Percentiles rank a stretch among this genome's conserved stretches.
These are phyloP conservation scores for Colinus virginianus DNA, from an alignment of 2,113 vertebrate genomes.

Conservation along the genomic window DNA sequence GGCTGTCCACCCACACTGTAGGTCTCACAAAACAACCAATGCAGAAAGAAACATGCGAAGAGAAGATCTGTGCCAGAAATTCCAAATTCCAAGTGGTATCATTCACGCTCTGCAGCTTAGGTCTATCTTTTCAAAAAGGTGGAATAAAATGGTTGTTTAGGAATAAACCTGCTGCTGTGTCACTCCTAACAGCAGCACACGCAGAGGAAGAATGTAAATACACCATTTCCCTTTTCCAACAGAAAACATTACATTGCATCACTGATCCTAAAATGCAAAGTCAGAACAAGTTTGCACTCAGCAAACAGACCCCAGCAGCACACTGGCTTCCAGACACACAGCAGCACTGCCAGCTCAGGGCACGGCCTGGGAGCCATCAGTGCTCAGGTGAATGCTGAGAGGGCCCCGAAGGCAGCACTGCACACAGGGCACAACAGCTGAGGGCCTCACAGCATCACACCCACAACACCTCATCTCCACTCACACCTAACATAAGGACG, in stretches of 20 bases:
- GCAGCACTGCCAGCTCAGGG: not conserved
- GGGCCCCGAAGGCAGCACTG: accelerated
- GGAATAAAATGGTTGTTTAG: slow-evolving; percentile 1
- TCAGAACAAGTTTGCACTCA: not conserved
- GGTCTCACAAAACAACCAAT: not conserved
- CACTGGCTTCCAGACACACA: not conserved
- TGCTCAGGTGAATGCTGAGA: accelerated
- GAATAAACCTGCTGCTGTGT: not conserved
- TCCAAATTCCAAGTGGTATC: not conserved
- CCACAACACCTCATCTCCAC: not conserved
- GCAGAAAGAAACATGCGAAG: not conserved
- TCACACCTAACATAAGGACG: accelerated
- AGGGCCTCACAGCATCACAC: accelerated
- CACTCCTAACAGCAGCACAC: slow-evolving; percentile 6
- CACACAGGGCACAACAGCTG: accelerated
- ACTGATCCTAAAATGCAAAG: not conserved
- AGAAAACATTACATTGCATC: not conserved
- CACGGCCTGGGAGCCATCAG: not conserved
- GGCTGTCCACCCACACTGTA: slow-evolving; percentile 13
- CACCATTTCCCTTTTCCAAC: not conserved
- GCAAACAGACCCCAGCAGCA: too few relatives aligned
- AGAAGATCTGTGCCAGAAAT: not conserved
- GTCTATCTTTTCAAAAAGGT: not conserved
- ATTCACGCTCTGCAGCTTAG: not conserved
- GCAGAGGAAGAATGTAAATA: not conserved